Evolutionary conservation across 2,888 invertebrate genomes (phyloP).

Genomic region (Coenonympha arcania): DNA sequence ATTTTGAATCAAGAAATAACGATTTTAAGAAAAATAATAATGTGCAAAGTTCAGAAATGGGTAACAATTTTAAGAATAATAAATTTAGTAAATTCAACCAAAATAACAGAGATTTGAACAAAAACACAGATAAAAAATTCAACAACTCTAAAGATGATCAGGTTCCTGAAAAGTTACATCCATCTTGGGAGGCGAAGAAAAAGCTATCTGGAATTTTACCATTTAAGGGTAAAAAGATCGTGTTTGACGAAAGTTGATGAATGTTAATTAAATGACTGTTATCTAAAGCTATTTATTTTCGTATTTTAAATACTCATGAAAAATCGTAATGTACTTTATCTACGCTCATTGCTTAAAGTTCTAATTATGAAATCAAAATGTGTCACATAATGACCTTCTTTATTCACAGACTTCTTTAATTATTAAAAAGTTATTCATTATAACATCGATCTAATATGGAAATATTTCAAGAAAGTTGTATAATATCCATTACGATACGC

Average conservation of each 20-base stretch:
- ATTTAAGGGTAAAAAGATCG: conserved; percentile 66
- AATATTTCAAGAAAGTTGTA: no score
- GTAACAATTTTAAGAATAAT: no score
- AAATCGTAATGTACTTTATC: no score
- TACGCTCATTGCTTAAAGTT: no score
- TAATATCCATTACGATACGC: no score
- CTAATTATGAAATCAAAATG: no score
- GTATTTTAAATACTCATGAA: no score
- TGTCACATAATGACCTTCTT: no score
- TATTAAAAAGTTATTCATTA: no score
- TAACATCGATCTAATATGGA: no score
- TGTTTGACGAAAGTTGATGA: conserved; percentile 52
- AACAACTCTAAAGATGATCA: conserved; percentile 22
- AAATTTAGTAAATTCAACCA: conserved; percentile 6
- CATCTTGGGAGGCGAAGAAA: conserved; percentile 73
- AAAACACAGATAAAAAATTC: conserved; percentile 20
- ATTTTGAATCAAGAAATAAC: conserved; percentile 34
- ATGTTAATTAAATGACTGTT: background rate
- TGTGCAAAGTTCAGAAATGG: background rate
- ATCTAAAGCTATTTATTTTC: background rate
- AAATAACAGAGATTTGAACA: conserved; percentile 20
- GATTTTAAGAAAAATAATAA: conserved; percentile 26
- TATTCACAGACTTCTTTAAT: no score
- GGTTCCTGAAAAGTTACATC: conserved; percentile 62
- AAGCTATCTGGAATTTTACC: conserved; percentile 60